Evolutionary conservation across 2,888 invertebrate species (phyloP), one percentile per base, ranked within the genome.

Genomic region (Acronicta aceris): DNA sequence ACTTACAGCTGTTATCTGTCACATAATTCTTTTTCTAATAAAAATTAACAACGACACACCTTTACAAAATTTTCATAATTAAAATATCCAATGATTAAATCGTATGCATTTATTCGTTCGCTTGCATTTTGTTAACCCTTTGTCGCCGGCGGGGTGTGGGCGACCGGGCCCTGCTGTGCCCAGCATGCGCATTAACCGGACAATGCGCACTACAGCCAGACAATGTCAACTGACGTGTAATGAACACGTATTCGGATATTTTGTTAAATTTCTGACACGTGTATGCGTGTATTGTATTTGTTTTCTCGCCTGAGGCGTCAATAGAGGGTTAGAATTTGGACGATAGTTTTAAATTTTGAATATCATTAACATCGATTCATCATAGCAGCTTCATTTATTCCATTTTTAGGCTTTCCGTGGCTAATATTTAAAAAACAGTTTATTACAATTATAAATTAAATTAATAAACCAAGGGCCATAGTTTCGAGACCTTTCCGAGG

Each of bases 261-360:
- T 75, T 81, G 79, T 81, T 73, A 77, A 81, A 81, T 84, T 83
- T 77, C 70, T 65, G 84, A 84, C 88, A 83, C 86, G 88, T 78
- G 88, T 75, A 50, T 71, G 65, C 30, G 12, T 27, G 67, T 68
- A 77, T 74, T 76, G 60, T 69, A 41, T 71, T 69, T 82, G 82
- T 88, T 87, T 87, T 87, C 85, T 78, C 81, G 85, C 86, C 75
- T 61, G 74, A 74, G 80, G 86, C 85, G 78, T 75, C 73, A 77
- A 81, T 80, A 80, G 45, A 74, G 62, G 68, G 61, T 50, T 59
- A 42, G 52, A 46, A 61, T 63, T 53, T 48, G 41, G 16, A 25
- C 49, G 53, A 57, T 57, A 63, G 56, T 55, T 42, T 63, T 43
- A 60, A 7, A 30, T 57, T 60, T 48, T 25, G 45, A 9, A 21